Evolutionary conservation across 2,113 vertebrate genomes (phyloP), one percentile per base, ranked within the genome.

Genomic region (Nycticebus coucang): DNA sequence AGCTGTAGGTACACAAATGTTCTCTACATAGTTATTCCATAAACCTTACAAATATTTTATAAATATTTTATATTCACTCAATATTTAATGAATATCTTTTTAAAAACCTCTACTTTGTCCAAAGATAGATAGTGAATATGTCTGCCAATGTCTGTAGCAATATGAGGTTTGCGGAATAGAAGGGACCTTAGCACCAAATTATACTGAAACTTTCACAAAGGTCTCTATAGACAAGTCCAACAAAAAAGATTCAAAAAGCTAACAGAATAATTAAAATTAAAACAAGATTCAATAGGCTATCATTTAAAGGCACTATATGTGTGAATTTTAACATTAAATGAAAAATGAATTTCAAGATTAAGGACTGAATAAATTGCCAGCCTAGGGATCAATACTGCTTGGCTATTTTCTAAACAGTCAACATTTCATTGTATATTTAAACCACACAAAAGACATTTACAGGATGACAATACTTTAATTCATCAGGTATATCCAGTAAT

Each of bases 381-480:
- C 68, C n/a, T 82, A 37, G 18, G 66, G 69, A 95, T 10, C 33
- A 96, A 86, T 50, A 79, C 28, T 92, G 45, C 60, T 93, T 33
- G 66, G 87, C 62, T 81, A 35, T 92, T 94, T 92, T 66, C 93
- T 89, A 26, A 91, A 90, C 11, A 94, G 92, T 85, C 59, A 84
- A 33, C 35, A 87, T 85, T 91, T 90, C 90, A 81, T 86, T 95
- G 74, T 97, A 69, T 71, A 94, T 87, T 93, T 91, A 93, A 74
- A 78, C 24, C 30, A 88, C 72, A 96, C 81, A 96, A 75, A 93
- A 96, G 89, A 88, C 82, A 94, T 74, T 96, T 87, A 87, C 66
- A 92, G 79, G 94, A 85, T 57, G 35, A 94, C 93, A 97, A 87
- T 83, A 79, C 89, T 81, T 96, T 37, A 95, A 93, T 87, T 92